Evolutionary conservation across 23 tunicate species (phyloP).

Genomic region (Styela plicata): DNA sequence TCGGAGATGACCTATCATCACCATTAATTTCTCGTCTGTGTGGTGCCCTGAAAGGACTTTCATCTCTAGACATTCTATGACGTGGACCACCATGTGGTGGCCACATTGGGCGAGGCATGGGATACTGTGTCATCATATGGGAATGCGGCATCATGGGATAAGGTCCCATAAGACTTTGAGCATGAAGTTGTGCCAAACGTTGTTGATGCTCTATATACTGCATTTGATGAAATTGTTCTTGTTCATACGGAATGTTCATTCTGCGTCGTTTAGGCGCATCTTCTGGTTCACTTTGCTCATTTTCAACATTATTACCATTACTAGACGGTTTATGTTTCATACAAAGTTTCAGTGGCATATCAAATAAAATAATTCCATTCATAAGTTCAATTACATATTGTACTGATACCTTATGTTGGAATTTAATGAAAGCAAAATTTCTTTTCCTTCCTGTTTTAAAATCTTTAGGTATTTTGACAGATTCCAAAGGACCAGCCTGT

Average conservation of each 20-base stretch:
- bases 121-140: neutral
- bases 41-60: neutral
- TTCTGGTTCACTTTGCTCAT: neutral
- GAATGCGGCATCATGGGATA: neutral
- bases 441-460: constrained; percentile 34
- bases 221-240: neutral
- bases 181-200: neutral
- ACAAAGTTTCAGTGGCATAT: constrained; percentile 5
- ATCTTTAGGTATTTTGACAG: constrained; percentile 67
- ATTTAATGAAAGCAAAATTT: constrained; percentile 67
- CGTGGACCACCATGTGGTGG: neutral
- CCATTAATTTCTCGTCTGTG: neutral
- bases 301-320: neutral
- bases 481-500: constrained; percentile 81
- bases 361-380: constrained; percentile 47
- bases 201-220: neutral
- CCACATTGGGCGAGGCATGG: neutral
- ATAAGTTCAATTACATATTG: constrained; percentile 61
- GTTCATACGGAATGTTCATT: neutral
- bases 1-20: neutral
- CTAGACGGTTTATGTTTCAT: neutral
- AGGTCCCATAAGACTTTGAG: neutral
- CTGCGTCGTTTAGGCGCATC: neutral
- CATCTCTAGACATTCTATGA: neutral
- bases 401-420: constrained; percentile 63